Evolutionary conservation across 2,113 vertebrate genomes (phyloP), one percentile per base, ranked within the genome.

Genomic region (Brachirus orientalis): DNA sequence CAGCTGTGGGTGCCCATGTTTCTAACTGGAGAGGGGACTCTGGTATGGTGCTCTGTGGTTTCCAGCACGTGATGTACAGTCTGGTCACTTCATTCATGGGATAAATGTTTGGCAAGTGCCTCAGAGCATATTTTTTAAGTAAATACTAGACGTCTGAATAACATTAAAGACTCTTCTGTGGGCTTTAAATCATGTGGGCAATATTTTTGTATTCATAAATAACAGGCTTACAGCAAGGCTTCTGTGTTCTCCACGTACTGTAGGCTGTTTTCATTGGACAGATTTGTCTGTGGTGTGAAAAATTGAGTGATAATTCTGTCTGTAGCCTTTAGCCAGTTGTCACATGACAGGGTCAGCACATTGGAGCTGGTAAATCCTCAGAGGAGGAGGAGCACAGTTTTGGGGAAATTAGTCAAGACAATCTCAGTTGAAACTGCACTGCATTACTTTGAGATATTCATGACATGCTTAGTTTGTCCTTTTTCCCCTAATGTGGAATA

Each of bases 1-100:
- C 91, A 92, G 88, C 88, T 88, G 87, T 76, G 72, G 46, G 76
- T 63, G 65, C 47, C 63, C 33, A 10, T 63, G 72, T 76, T 66
- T 66, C 52, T 36, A 19, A 48, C 71, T 68, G 70, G 56, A 37
- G 54, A 28, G 37, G 40, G 63, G 66, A 68, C 66, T 80, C 46
- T 46, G 75, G 64, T 58, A 38, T 55, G 70, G 72, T 51, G 20
- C 78, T 72, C 52, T 80, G 90, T 75, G 78, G 80, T 89, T 90
- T 86, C 72, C 79, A 82, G 77, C 43, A 74, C 64, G 59, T 83
- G 76, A 85, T 83, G 71, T 72, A 75, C 87, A 81, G 75, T 82
- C 77, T 79, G 81, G 83, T 86, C 87, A 82, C 72, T 86, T 83
- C 59, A 74, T 66, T 83, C 66, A 58, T 67, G 77, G 71, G 60